These are phyloP conservation scores for Monomorium pharaonis DNA, from an alignment of 1,140 invertebrate species.

Conservation along the genomic window DNA sequence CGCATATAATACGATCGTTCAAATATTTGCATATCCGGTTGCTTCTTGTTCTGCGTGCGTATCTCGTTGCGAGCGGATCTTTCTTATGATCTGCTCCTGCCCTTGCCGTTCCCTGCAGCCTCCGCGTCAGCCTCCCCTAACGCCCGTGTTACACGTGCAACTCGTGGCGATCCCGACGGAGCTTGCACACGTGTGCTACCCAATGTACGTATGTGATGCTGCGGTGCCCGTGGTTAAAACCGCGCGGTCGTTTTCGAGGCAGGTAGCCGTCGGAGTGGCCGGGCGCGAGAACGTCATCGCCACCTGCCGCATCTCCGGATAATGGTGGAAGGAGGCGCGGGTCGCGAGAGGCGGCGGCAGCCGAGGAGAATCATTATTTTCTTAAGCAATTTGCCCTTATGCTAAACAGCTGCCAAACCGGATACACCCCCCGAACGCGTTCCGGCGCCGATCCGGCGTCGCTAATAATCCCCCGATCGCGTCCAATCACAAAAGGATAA, in stretches of 20 bases:
- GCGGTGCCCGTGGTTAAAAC: conserved; percentile 7
- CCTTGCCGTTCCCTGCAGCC: neutral
- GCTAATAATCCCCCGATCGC: neutral
- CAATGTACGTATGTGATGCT: conserved; percentile 31
- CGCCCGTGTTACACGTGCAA: conserved; percentile 33
- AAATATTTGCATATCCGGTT: conserved; percentile 7
- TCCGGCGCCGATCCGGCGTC: conserved; percentile 8
- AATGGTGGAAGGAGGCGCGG: conserved; percentile 47
- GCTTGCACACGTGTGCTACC: neutral
- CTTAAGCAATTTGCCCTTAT: conserved; percentile 75
- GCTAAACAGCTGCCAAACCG: conserved; percentile 74
- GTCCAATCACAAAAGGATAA: neutral
- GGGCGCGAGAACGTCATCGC: conserved; percentile 64
- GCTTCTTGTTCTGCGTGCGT: neutral
- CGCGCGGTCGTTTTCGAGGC: conserved; percentile 48
- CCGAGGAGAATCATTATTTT: conserved; percentile 69
- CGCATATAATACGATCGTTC: conserved; percentile 13
- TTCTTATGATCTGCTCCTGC: neutral
- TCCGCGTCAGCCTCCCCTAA: neutral
- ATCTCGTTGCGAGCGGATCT: neutral
- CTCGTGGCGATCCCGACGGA: neutral
- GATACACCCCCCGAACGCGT: neutral
- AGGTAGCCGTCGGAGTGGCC: conserved; percentile 36
- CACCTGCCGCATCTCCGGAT: conserved; percentile 67
- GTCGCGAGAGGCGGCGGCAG: conserved; percentile 10